phyloP scores from a whole-genome alignment of 2,113 vertebrate species.

The Plecturocebus donacophilus region DNA sequence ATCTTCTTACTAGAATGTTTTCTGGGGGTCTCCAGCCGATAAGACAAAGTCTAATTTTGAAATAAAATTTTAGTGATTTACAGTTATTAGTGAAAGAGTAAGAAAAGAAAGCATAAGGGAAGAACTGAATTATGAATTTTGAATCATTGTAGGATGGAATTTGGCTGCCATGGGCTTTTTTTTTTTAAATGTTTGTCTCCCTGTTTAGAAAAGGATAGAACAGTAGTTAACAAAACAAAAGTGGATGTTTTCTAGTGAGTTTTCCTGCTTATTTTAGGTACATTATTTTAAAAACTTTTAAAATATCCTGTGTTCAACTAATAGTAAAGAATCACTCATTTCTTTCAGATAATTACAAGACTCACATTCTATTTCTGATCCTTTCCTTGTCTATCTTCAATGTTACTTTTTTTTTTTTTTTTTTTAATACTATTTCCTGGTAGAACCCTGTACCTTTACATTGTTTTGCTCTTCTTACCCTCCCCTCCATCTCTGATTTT shows the following conservation, averaged over 20 bases:
- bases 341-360: neutral
- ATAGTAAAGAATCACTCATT: neutral
- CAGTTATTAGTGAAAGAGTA: neutral
- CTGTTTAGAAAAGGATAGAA: neutral
- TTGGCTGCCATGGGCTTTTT: neutral
- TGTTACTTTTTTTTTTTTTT: neutral
- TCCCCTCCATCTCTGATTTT: neutral
- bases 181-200: neutral
- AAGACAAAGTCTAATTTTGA: neutral
- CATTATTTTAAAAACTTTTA: neutral
- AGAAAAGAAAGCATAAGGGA: neutral
- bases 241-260: neutral
- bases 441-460: neutral
- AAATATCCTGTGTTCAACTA: neutral
- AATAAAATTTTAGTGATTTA: constrained; percentile 12
- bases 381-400: neutral
- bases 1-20: neutral
- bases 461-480: neutral
- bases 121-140: neutral
- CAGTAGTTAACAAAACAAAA: neutral
- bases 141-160: neutral
- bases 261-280: neutral
- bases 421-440: neutral
- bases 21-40: neutral
- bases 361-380: neutral